These are phyloP conservation scores for Tipula unca DNA, from an alignment of 2,888 invertebrate genomes.

Conservation along the genomic window DNA sequence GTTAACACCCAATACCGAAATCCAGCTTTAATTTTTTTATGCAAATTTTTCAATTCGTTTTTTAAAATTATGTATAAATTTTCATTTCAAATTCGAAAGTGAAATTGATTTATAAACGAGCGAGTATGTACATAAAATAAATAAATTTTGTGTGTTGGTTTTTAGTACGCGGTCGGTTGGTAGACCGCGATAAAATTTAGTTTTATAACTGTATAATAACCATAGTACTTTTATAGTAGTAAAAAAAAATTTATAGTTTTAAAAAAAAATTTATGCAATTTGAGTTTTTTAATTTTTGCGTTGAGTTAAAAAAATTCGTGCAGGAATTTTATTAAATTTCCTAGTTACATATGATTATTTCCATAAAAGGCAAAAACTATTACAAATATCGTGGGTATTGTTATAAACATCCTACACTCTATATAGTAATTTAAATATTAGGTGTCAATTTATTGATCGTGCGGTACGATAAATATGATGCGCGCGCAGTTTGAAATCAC, in stretches of 20 bases:
- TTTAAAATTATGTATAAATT: background rate
- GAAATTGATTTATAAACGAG: background rate
- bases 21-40: background rate
- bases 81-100: background rate
- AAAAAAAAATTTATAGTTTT: background rate
- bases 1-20: background rate
- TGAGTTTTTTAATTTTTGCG: background rate
- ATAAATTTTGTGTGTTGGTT: background rate
- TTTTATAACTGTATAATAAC: background rate
- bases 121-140: background rate
- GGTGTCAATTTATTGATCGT: background rate
- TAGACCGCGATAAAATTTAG: background rate
- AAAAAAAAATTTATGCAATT: background rate
- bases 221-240: background rate
- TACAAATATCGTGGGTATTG: background rate
- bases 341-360: background rate
- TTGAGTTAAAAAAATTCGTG: background rate
- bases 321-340: background rate
- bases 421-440: background rate
- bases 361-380: background rate
- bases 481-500: background rate
- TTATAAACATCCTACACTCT: background rate
- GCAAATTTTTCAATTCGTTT: background rate
- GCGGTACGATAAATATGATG: background rate
- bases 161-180: background rate